Evolutionary conservation across 2,888 invertebrate genomes (phyloP), one percentile per base, ranked within the genome.

Genomic region (Salticus scenicus): DNA sequence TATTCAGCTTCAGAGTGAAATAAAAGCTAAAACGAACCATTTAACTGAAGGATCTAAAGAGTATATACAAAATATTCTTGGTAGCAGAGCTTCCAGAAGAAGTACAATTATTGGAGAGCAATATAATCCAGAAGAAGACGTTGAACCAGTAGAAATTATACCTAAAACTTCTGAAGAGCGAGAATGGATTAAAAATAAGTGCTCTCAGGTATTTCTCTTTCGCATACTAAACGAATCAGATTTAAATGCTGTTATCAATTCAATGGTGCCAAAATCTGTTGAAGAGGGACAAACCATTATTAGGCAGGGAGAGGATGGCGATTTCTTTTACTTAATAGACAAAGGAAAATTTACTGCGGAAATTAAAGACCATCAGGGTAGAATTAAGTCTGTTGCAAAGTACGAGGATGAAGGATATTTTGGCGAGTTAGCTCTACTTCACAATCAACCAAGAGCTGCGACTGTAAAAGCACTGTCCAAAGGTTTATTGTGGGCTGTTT

Each of bases 401-500:
- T 98, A 98, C 92, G 95, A 97, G 89, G 94, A 95, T 89, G 93
- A 94, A 70, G 98, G 98, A 88, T 96, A 96, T 91, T 98, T 98
- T 92, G 98, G 98, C 73, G 98, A 98, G 93, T 93, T 98, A 91
- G 98, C 98, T 47, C 94, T 99, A 83, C 95, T 99, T 93, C 99
- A 99, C 93, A 98, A 98, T 92, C 97, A 98, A 96, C 98, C 98
- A 20, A 94, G 94, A 89, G 98, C 98, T 84, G 98, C 98, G 89
- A 97, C 97, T 28, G 96, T 98, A 89, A 94, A 95, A 91, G 96
- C 92, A 20, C 90, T 90, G 12, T 94, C 95, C 5, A 93, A 94
- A 42, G 98, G 98, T 80, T 94, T 95, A 47, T 93, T 99, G 17
- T 99, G 98, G 98, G 98, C 98, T 89, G 97, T 98, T 97, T 98